Conservation (phyloP, 1,140 invertebrate species). For the Brachionus calyciflorus region DNA sequence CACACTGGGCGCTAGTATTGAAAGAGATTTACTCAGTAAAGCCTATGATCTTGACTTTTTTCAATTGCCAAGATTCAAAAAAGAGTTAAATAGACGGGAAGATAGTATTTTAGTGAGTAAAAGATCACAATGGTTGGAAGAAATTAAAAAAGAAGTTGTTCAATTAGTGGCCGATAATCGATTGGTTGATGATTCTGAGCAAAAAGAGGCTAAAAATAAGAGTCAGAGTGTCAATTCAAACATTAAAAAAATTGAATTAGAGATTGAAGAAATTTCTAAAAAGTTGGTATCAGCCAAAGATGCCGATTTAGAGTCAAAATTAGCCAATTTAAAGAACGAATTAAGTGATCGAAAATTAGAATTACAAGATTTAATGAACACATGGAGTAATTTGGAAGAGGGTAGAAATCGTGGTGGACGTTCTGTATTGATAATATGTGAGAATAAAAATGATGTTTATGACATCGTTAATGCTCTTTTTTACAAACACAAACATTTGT, state of each 20-base stretch:
- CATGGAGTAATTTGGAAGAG: neutral
- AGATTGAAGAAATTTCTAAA: neutral
- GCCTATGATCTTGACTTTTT: neutral
- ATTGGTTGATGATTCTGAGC: neutral
- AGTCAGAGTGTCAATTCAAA: neutral
- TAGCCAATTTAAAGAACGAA: neutral
- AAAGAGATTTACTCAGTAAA: neutral
- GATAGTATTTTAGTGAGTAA: neutral
- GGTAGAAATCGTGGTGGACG: neutral
- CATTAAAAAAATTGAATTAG: neutral
- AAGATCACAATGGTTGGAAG: neutral
- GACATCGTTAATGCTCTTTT: neutral
- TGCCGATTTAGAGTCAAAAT: neutral
- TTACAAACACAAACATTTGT: slow-evolving; percentile 27
- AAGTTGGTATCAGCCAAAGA: neutral
- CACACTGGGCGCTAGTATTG: neutral
- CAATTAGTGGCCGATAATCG: neutral
- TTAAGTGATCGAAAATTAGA: neutral
- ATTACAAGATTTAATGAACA: neutral
- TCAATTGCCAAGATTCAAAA: slow-evolving; percentile 5
- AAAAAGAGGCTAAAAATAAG: neutral
- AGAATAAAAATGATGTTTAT: neutral
- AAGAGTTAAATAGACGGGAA: neutral
- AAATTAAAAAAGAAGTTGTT: neutral
- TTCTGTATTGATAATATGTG: neutral